These are phyloP conservation scores for Drosophila mulleri DNA, from an alignment of 2,888 invertebrate genomes.

Conservation along the genomic window DNA sequence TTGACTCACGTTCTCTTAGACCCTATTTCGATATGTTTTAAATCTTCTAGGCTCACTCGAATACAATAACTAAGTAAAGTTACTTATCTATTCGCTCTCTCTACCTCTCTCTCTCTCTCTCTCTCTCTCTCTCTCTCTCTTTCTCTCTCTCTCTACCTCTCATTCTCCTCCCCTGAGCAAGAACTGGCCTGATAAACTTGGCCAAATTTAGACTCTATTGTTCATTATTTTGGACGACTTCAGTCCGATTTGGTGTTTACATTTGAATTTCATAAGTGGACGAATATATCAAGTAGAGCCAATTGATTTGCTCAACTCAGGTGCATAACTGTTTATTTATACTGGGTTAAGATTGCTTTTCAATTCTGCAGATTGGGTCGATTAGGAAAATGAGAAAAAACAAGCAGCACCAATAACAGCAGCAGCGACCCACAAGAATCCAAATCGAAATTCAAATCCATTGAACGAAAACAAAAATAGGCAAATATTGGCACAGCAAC, in stretches of 20 bases:
- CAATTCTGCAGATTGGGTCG: conserved; percentile 12
- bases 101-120: not conserved
- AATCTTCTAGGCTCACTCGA: not conserved
- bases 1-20: not conserved
- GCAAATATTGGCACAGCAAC: conserved; percentile 24
- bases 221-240: conserved; percentile 20
- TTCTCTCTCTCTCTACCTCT: no score
- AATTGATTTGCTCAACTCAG: conserved; percentile 9
- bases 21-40: not conserved
- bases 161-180: not conserved
- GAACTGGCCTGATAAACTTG: conserved; percentile 31
- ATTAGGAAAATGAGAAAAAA: conserved; percentile 1
- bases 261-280: not conserved
- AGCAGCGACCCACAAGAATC: not conserved
- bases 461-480: conserved; percentile 17
- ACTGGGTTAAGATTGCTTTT: conserved; percentile 8
- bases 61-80: not conserved
- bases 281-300: not conserved
- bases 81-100: not conserved
- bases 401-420: not conserved
- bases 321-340: conserved; percentile 29
- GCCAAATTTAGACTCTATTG: conserved; percentile 27
- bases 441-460: conserved; percentile 14
- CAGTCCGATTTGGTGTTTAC: conserved; percentile 13
- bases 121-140: no score